phyloP scores from a whole-genome alignment of 1,140 invertebrate genomes.

The Apis mellifera region DNA sequence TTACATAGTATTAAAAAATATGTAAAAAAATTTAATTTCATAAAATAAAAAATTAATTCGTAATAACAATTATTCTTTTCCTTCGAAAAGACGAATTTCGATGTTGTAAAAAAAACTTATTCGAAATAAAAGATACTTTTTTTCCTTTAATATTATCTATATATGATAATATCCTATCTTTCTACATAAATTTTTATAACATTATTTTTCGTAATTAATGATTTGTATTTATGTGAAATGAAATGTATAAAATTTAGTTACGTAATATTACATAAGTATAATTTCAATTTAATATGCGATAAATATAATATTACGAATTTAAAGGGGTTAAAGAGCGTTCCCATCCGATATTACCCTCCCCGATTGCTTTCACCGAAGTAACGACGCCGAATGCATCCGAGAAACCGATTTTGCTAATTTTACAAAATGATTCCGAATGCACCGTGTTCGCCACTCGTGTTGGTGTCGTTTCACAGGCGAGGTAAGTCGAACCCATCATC shows the following conservation, averaged over 20 bases:
- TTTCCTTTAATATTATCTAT: too few relatives aligned
- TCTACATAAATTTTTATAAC: too few relatives aligned
- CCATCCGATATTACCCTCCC: neutral
- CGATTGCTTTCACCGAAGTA: constrained; percentile 13
- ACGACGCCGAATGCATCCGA: neutral
- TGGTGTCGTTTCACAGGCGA: neutral
- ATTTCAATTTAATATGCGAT: neutral
- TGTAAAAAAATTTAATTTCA: too few relatives aligned
- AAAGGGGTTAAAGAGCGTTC: neutral
- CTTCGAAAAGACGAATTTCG: too few relatives aligned
- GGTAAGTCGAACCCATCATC: neutral
- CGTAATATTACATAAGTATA: too few relatives aligned
- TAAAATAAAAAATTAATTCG: too few relatives aligned
- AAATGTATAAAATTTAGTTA: neutral
- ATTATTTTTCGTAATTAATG: too few relatives aligned
- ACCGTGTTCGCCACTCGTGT: neutral
- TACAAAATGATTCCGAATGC: neutral
- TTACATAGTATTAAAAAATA: too few relatives aligned
- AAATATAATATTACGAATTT: neutral
- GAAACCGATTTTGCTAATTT: constrained; percentile 23
- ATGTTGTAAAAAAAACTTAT: too few relatives aligned
- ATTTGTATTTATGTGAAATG: neutral
- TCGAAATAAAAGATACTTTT: too few relatives aligned
- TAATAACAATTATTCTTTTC: too few relatives aligned
- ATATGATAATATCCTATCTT: too few relatives aligned